Conservation (phyloP, 2,888 invertebrate genomes). For the Mythimna impura region DNA sequence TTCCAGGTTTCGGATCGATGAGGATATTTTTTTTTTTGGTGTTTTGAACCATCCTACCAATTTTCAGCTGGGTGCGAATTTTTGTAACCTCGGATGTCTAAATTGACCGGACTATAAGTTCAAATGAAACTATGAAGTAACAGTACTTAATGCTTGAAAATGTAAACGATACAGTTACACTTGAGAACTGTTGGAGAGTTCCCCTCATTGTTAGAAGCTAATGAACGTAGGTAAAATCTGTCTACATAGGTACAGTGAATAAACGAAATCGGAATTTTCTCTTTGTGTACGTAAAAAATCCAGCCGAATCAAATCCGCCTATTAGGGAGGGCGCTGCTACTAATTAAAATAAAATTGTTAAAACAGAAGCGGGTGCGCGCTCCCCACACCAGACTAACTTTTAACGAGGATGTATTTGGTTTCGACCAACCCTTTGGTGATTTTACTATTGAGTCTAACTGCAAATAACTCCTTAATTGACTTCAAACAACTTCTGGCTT, state of each 20-base stretch:
- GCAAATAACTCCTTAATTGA: constrained; percentile 90
- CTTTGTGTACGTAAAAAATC: constrained; percentile 70
- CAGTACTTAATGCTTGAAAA: neutral
- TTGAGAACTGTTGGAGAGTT: constrained; percentile 3
- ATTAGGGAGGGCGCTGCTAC: constrained; percentile 84
- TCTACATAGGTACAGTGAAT: constrained; percentile 3
- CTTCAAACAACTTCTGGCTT: constrained; percentile 87
- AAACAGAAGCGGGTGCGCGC: constrained; percentile 80
- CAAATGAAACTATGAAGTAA: neutral
- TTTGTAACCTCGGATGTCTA: too few species aligned
- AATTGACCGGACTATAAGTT: neutral
- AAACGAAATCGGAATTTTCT: constrained; percentile 42
- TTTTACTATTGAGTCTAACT: constrained; percentile 89
- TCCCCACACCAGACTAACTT: constrained; percentile 85
- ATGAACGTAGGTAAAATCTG: constrained; percentile 25
- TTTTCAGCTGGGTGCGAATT: too few species aligned
- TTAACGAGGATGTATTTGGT: constrained; percentile 90
- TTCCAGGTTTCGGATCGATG: too few species aligned
- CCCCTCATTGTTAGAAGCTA: constrained; percentile 18
- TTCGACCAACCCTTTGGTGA: constrained; percentile 89
- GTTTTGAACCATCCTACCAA: too few species aligned
- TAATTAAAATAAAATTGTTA: constrained; percentile 90
- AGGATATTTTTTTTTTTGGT: too few species aligned
- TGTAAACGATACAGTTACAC: neutral
- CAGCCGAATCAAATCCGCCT: constrained; percentile 82